Evolutionary conservation across 2,888 invertebrate species (phyloP), one percentile per base, ranked within the genome.

Genomic region (Mayetiola destructor): DNA sequence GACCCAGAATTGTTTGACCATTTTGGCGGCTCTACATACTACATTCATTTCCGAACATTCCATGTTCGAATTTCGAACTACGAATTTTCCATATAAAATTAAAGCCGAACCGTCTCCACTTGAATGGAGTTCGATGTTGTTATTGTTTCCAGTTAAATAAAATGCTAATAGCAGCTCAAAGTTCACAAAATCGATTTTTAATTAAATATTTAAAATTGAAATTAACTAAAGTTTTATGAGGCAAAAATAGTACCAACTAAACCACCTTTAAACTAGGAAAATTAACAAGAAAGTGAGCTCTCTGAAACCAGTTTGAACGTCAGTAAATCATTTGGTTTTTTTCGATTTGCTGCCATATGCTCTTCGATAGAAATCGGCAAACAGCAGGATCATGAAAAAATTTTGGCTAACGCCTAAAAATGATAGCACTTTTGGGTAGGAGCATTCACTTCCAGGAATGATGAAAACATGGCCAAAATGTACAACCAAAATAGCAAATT

Each of bases 401-500:
- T 70, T 70, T 23, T 56, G 56, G 27, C 29, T 30, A 18, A 40
- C 29, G 5, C 56, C 56, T 16, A 56, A 10, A 30, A 39, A n/a
- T 10, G 40, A 36, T 4, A 56, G 8, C 27, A 30, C n/a, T 40
- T 56, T 72, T 1, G 84, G 82, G 63, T 76, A 83, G 0, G 62
- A 73, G 62, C 85, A 85, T 73, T 0, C 76, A 65, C 35, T 66
- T 68, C 42, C 42, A 2, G 42, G 21, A 14, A 64, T 79, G 72
- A 1, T 76, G 62, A 35, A 78, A 59, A 10, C 68, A 63, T 0
- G 66, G 59, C 69, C 75, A 77, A 67, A 81, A 62, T 84, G 82
- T 0, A 80, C 57, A 0, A 79, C 69, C 30, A 80, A 71, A 60
- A 78, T 65, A 30, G 79, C 70, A 65, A 88, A 87, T 67, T 87